Evolutionary conservation across 1,140 invertebrate species (phyloP), one percentile per base, ranked within the genome.

Genomic region (Elymnias hypermnestra): DNA sequence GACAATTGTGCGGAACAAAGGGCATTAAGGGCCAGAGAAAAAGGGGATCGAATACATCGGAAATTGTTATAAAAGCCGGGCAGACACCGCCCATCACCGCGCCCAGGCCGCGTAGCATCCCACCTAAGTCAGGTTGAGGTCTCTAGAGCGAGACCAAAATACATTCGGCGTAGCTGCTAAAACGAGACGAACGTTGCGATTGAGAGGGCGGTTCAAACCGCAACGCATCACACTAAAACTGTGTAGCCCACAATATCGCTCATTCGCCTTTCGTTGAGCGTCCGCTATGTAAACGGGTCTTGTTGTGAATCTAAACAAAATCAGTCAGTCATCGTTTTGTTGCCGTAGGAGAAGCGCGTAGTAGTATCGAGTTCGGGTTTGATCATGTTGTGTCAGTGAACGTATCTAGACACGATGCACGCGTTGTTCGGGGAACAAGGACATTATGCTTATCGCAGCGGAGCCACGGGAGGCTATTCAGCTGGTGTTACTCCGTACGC

Each of bases 361-460:
- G 66, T 64, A 56, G 56, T 70, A 58, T 65, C 62, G 73, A 53
- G 71, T 42, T 53, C 67, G 66, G 56, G 63, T 61, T 53, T 60
- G 69, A 72, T 52, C 53, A 79, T 82, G 75, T 66, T 68, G 66
- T 67, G 65, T 35, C 64, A 69, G 76, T 81, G 77, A 76, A 63
- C 70, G 68, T 63, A 67, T 23, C 43, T 39, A 29, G 49, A 21
- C 59, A 83, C 53, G 47, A 97, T 97, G 95, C 94, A 96, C 74
- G 94, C 94, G 35, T 87, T 97, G 49, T 96, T 96, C 79, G 91
- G 93, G 47, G 94, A 95, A 83, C 94, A 95, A 78, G 94, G 93
- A 67, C 92, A 93, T 28, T 92, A 89, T 63, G 87, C 88, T 55
- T 83, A 88, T 44, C 83, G 84, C 66, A 59, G 83, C 54, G 66